Percentiles rank a stretch among this genome's conserved stretches.
phyloP scores from a whole-genome alignment of 2,113 vertebrate genomes.

The Cryptomyrus ogoouensis region DNA sequence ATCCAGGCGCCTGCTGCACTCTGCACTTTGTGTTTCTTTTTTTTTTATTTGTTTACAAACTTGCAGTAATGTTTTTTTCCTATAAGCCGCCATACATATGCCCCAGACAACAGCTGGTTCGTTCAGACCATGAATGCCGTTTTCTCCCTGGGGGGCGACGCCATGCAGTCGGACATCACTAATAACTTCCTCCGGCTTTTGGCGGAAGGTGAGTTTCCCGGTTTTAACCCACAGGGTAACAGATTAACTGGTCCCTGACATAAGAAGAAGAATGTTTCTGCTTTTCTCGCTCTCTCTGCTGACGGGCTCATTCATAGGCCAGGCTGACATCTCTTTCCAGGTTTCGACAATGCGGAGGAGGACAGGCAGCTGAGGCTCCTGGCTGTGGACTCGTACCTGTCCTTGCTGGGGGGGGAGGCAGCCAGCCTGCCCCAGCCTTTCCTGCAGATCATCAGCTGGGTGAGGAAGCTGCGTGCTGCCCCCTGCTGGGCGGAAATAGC shows the following conservation, averaged over 20 bases:
- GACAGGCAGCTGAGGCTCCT: slow-evolving; percentile 71
- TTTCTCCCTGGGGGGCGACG: slow-evolving; percentile 83
- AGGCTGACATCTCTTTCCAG: slow-evolving; percentile 29
- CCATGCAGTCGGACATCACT: slow-evolving; percentile 79
- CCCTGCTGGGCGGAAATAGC: neutral
- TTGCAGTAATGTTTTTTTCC: slow-evolving; percentile 46
- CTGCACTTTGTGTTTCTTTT: neutral
- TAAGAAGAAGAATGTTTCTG: neutral
- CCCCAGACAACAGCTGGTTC: slow-evolving; percentile 89
- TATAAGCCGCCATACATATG: slow-evolving; percentile 73
- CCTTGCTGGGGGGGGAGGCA: slow-evolving; percentile 62
- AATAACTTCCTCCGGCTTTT: slow-evolving; percentile 84
- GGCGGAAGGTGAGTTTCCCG: slow-evolving; percentile 71
- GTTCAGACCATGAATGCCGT: slow-evolving; percentile 92
- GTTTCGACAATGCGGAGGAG: slow-evolving; percentile 76
- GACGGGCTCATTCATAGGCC: neutral
- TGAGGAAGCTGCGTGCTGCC: slow-evolving; percentile 51
- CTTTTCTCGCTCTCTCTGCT: neutral
- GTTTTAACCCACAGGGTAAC: neutral
- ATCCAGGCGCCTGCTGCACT: neutral
- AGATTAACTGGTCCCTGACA: neutral
- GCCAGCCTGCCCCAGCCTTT: slow-evolving; percentile 80
- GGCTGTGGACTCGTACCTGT: slow-evolving; percentile 77
- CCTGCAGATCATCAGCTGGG: slow-evolving; percentile 96
- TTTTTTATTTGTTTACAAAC: neutral